Base-by-base conservation (phyloP, 1,140 invertebrate genomes). In the Papilio machaon region DNA sequence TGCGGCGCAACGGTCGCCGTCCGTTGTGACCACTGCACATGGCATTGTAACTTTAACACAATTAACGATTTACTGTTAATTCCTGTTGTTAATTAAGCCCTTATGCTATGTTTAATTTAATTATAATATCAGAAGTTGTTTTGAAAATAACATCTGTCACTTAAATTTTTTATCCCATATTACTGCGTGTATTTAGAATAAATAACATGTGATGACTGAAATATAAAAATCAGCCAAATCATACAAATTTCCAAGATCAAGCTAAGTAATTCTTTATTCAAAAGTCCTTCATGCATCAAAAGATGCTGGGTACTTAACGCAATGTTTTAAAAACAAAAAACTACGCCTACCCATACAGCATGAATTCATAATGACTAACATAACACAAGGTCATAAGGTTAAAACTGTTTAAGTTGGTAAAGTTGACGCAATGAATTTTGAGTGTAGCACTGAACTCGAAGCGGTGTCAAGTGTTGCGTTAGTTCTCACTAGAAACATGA, bases 1-100 rank as follows among this genome's bases (percentile, higher is more conserved):
- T 43, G 77, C 73, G 85, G 88, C 88, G 79, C 82, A 88, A 88
- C 86, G 88, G 82, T 74, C 74, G 9, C 52, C 74, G 76, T 52
- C 58, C 49, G 76, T 74, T 76, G 70, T 74, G 35, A 80, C 73
- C 79, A 79, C 73, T 52, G 79, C 64, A 81, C 85, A 83, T 81
- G 82, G 85, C 79, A 54, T 23, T 49, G 4, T 10, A 0, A 9
- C 19, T 76, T 76, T 54, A 52, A 76, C n/a, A 76, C 47, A 76
- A 49, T 76, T 76, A 76, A 52, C 46, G 46, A 76, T 76, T 76
- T 54, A 49, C 74, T 49, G 64, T 70, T 70, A 70, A 70, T 70
- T 70, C 30, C 64, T 64, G 60, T 64, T 64, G 30, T 64, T 64
- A 64, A 70, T 70, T 38, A 70, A 38, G 30, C 11, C 64, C 30